Base-by-base conservation (phyloP, 2,797 vertebrate genomes). In the Enteromius fasciolatus region DNA sequence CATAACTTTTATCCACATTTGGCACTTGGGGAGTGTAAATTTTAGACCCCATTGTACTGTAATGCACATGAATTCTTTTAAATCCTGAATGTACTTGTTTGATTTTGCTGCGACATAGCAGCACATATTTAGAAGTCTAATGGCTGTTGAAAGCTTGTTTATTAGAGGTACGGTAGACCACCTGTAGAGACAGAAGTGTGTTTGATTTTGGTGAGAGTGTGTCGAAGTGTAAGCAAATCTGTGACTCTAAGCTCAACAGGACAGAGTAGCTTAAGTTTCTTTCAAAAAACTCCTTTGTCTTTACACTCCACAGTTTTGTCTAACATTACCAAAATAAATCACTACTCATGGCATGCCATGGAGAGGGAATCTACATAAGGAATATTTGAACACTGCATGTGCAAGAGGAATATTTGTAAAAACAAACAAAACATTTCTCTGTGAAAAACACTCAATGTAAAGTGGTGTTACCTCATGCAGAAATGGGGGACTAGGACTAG, bases 141-240 rank as follows among this genome's bases (percentile, higher is more conserved):
- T 78, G 46, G 77, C 61, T 72, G 78, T 72, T 66, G 77, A 59
- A 81, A 54, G 46, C 78, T 57, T 77, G 67, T 78, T 80, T 83
- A 87, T 89, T 84, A 78, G 80, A 76, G 69, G 75, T 59, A 90
- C 80, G 1, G 48, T 76, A 15, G 86, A 85, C 78, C 86, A 85
- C 90, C 90, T 85, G 88, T 86, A 69, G 90, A 83, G 89, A 87
- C 84, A 83, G 81, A 84, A 88, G 88, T 77, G 72, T 69, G 75
- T 86, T 80, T 57, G 76, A 85, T 87, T 88, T 86, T 87, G 83
- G 87, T 78, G 84, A 90, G 87, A 87, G 54, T 87, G 80, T 25
- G 74, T 57, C 1, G 10, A 80, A 75, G 44, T 61, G 69, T 78
- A 81, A 73, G 46, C 11, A 67, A 72, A 23, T 23, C 72, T 39